phyloP scores from a whole-genome alignment of 1,140 invertebrate species.

The Pachyrhynchus sulphureomaculatus region DNA sequence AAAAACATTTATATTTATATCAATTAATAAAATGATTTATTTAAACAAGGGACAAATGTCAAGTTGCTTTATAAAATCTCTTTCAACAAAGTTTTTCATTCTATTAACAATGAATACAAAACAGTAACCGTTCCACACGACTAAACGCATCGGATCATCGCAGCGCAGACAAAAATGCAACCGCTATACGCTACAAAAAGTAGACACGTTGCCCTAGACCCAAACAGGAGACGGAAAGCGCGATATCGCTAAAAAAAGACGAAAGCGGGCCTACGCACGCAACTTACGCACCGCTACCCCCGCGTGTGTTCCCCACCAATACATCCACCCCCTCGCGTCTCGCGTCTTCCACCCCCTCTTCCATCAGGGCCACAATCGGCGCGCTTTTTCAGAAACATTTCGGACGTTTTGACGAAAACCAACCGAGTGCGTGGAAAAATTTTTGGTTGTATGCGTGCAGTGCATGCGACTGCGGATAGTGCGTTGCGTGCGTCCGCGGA shows the following conservation, averaged over 20 bases:
- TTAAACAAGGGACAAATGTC: too few species aligned
- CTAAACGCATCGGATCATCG: slow-evolving; percentile 16
- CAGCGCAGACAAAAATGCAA: slow-evolving; percentile 17
- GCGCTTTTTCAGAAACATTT: slow-evolving; percentile 52
- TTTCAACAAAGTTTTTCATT: too few species aligned
- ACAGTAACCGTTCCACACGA: not conserved
- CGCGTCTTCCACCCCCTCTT: slow-evolving; percentile 40
- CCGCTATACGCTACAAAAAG: slow-evolving; percentile 21
- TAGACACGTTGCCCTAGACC: slow-evolving; percentile 36
- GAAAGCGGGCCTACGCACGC: slow-evolving; percentile 28
- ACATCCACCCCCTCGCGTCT: slow-evolving; percentile 38
- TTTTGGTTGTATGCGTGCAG: slow-evolving; percentile 22
- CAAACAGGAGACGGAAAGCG: slow-evolving; percentile 29
- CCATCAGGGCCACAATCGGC: slow-evolving; percentile 35
- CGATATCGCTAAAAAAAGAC: slow-evolving; percentile 33
- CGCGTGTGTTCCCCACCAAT: slow-evolving; percentile 32
- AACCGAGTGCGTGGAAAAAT: slow-evolving; percentile 38
- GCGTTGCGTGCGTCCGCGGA: slow-evolving; percentile 23
- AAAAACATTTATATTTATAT: too few species aligned
- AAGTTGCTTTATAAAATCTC: too few species aligned
- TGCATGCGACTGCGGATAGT: slow-evolving; percentile 26
- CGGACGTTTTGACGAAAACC: slow-evolving; percentile 51
- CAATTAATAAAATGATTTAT: too few species aligned
- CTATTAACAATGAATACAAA: too few species aligned
- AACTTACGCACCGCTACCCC: slow-evolving; percentile 38